Base-by-base conservation (phyloP, 2,113 vertebrate genomes). In the Chaenocephalus aceratus region DNA sequence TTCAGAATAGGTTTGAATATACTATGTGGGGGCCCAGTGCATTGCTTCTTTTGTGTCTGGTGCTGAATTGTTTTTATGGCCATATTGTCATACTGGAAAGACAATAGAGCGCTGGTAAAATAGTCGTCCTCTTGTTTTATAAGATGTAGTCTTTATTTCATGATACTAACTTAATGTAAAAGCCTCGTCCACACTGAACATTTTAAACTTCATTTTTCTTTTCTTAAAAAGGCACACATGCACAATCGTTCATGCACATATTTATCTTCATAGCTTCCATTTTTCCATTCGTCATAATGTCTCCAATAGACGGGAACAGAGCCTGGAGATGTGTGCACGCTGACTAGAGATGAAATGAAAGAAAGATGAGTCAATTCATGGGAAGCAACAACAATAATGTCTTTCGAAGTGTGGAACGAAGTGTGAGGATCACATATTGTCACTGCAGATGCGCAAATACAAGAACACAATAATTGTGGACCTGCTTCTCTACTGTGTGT, bases 281-380 rank as follows among this genome's bases (percentile, higher is more conserved):
- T 64, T 71, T 72, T 58, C 23, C 74, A 26, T 44, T 53, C 5
- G 13, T 72, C 21, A 63, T 74, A 54, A 76, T 68, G 70, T 67
- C 59, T 30, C 13, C 41, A 58, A 48, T 60, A 58, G 30, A 89
- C 10, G 16, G n/a, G 63, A 69, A 11, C 5, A 6, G 48, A 82
- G 89, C 65, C 78, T 21, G 48, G 61, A 85, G 84, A 89, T 56
- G 76, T 21, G 54, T 36, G 21, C 52, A 41, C 11, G 15, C 79
- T 65, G 44, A 44, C 56, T 59, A 2, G 58, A 60, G 74, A 87
- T 61, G 62, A 82, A 87, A 86, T 81, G 76, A 83, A 88, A 75
- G 67, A 84, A 84, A 76, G 67, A 91, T 82, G 72, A 91, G 81
- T 90, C 84, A 84, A 80, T 88, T 85, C 88, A 88, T 82, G 41